phyloP scores from a whole-genome alignment of 2,797 vertebrate species.

The Gymnocypris eckloni region DNA sequence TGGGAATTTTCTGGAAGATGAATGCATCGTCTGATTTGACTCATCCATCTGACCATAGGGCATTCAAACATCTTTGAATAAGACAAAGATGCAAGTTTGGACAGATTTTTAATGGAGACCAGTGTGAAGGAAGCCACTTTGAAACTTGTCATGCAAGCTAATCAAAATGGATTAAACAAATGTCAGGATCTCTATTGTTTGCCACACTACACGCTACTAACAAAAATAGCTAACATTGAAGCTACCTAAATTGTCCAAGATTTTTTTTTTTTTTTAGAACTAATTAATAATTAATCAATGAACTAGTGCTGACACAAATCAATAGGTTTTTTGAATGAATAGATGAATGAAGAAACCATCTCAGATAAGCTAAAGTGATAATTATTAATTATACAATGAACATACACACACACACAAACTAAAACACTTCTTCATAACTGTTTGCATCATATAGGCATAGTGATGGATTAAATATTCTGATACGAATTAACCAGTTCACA shows the following conservation, averaged over 20 bases:
- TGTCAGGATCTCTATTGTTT: not conserved
- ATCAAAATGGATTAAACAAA: not conserved
- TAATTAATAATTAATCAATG: not conserved
- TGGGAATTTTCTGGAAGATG: constrained; percentile 34
- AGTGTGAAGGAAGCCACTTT: constrained; percentile 5
- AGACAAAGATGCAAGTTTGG: constrained; percentile 12
- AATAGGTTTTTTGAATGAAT: not conserved
- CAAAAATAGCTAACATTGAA: not conserved
- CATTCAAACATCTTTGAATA: constrained; percentile 8
- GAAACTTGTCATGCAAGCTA: not conserved
- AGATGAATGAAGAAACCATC: not conserved
- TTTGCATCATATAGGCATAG: not conserved
- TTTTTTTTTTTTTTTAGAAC: not conserved
- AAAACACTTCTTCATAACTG: not conserved
- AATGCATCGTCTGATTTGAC: constrained; percentile 30
- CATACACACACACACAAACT: not conserved
- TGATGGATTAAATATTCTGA: not conserved
- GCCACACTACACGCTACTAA: not conserved
- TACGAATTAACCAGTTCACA: not conserved
- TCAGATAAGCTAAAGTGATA: not conserved
- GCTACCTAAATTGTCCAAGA: not conserved
- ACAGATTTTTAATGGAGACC: constrained; percentile 7
- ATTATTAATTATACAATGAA: not conserved
- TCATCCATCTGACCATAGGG: constrained; percentile 33
- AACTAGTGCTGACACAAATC: not conserved